Percentiles rank a stretch among this genome's conserved stretches.
These are phyloP conservation scores for Stenchaetothrips biformis DNA, from an alignment of 2,888 invertebrate species.

Conservation along the genomic window DNA sequence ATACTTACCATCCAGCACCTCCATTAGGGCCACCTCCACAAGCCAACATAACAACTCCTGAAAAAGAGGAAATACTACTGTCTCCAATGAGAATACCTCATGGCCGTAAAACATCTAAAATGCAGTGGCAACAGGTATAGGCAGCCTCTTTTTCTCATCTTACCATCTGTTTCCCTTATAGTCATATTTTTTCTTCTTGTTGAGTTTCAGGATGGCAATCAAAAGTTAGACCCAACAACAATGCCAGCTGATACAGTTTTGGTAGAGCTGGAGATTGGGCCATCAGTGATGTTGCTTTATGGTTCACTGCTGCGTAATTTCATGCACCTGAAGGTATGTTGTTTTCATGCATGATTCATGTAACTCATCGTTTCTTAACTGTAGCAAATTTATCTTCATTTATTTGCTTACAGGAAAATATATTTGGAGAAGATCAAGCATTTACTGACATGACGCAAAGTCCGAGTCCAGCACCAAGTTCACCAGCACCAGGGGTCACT, in stretches of 20 bases:
- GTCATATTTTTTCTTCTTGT: constrained; percentile 35
- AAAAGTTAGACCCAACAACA: constrained; percentile 81
- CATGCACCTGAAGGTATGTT: constrained; percentile 68
- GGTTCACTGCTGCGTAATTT: constrained; percentile 88
- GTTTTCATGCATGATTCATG: neutral
- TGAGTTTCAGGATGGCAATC: constrained; percentile 53
- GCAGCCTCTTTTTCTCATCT: neutral
- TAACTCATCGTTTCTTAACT: neutral
- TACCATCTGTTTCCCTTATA: constrained; percentile 4
- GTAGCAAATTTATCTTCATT: constrained; percentile 32
- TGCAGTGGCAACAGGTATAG: constrained; percentile 50
- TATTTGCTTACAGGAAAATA: constrained; percentile 68
- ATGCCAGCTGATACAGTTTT: constrained; percentile 84
- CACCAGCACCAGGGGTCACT: constrained; percentile 35
- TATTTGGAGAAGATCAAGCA: constrained; percentile 92
- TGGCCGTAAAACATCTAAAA: constrained; percentile 66
- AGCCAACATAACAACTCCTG: constrained; percentile 89
- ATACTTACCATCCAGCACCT: constrained; percentile 88
- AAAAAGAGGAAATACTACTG: constrained; percentile 85
- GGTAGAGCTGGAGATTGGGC: constrained; percentile 90
- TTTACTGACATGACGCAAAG: constrained; percentile 85
- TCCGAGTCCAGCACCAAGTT: constrained; percentile 38
- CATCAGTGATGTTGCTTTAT: constrained; percentile 84
- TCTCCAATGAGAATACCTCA: constrained; percentile 88
- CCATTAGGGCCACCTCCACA: constrained; percentile 82